Evolutionary conservation across 92 coral and sea anemone species (phyloP), one percentile per base, ranked within the genome.

Genomic region (Paramuricea clavata): DNA sequence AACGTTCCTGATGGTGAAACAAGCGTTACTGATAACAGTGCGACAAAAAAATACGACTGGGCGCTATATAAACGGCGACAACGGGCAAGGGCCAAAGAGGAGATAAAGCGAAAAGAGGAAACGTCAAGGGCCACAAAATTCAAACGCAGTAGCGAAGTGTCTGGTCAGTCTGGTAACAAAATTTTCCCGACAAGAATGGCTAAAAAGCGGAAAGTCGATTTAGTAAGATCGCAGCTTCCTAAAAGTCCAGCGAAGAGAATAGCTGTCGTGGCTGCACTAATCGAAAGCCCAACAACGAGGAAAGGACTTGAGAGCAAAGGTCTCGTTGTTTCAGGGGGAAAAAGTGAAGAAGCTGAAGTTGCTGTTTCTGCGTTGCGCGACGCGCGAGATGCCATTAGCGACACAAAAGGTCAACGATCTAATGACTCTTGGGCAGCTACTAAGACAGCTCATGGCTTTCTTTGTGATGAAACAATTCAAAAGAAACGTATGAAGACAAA

Each of bases 381-480:
- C 49, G 80, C 76, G 36, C 50, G 82, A 1, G 54, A 67, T 22
- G 87, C 85, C 32, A 13, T 90, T 32, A 83, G 54, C 2, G 47
- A 15, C 34, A 75, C 65, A 0, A 81, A 90, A 36, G 47, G 39
- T 10, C 77, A 65, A 16, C 54, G 93, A n/a, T 86, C 93, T 0
- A 67, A 82, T 10, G 87, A 81, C 36, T 68, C 89, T 43, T 27
- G 86, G 21, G 56, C 85, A n/a, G 76, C 93, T 30, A 65, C 83
- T 41, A 74, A 25, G 31, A 33, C 87, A 50, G 93, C 72, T 47
- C 62, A 21, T 61, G 83, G n/a, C n/a, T n/a, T n/a, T n/a, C n/a
- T n/a, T n/a, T n/a, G n/a, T n/a, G n/a, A n/a, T n/a, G n/a, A n/a
- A n/a, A n/a, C n/a, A n/a, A n/a, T n/a, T n/a, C n/a, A n/a, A n/a